phyloP scores from a whole-genome alignment of 2,888 invertebrate genomes.

The Oegoconia quadripuncta region DNA sequence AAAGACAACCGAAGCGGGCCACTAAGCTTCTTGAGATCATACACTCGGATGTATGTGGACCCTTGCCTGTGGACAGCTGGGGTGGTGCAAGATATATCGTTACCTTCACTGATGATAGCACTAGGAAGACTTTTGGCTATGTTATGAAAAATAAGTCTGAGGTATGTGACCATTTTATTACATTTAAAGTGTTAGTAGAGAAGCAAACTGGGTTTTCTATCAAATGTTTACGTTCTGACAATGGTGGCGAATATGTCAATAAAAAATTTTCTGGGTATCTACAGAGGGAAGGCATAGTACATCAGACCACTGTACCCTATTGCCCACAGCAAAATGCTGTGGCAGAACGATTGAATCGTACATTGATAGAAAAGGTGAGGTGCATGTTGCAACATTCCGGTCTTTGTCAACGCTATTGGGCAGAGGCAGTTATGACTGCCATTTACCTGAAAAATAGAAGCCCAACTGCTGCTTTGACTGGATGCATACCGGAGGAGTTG shows the following conservation, averaged over 20 bases:
- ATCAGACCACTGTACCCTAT: conserved; percentile 6
- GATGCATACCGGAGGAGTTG: conserved; percentile 8
- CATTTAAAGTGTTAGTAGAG: conserved; percentile 9
- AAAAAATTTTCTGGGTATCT: conserved; percentile 1
- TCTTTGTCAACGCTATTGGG: conserved; percentile 13
- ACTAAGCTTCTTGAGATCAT: conserved; percentile 7
- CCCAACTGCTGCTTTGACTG: conserved; percentile 6
- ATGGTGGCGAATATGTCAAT: conserved; percentile 7
- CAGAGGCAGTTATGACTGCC: conserved; percentile 15
- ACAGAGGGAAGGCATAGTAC: conserved; percentile 4
- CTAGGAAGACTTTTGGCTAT: conserved; percentile 10
- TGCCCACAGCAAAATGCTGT: conserved; percentile 9
- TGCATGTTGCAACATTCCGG: conserved; percentile 11
- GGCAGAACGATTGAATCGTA: conserved; percentile 7
- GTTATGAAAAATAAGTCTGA: conserved; percentile 8
- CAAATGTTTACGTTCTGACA: conserved; percentile 7
- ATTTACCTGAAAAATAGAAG: conserved; percentile 12
- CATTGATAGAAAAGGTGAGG: conserved; percentile 12
- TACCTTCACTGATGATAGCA: conserved; percentile 12
- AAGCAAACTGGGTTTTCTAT: conserved; percentile 5
- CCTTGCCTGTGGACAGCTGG: conserved; percentile 5
- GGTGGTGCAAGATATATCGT: conserved; percentile 10
- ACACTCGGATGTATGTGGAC: conserved; percentile 11
- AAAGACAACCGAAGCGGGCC: conserved; percentile 7
- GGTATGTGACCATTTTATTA: conserved; percentile 7